A percentile compares a stretch with the other conserved stretches of the same genome.
These are phyloP conservation scores for Daphoenositta chrysoptera DNA, from an alignment of 2,113 vertebrate species.

Conservation along the genomic window DNA sequence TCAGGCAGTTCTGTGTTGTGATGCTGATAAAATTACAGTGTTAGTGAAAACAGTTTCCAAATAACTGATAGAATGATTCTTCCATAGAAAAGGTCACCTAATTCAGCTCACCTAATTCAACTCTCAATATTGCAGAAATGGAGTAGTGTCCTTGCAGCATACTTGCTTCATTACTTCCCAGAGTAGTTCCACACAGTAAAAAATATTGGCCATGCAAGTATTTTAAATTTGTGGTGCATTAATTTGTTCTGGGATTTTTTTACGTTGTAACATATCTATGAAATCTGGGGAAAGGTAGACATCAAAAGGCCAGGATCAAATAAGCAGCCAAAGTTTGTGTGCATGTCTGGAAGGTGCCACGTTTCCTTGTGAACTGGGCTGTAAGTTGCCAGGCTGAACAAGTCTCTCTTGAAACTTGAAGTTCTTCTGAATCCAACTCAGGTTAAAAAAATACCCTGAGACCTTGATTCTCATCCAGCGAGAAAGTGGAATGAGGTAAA, in stretches of 20 bases:
- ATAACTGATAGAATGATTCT: neutral
- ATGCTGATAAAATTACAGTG: neutral
- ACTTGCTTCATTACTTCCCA: neutral
- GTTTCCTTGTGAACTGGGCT: neutral
- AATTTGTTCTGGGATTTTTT: rapidly evolving
- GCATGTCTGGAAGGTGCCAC: neutral
- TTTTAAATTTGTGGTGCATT: neutral
- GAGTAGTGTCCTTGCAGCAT: neutral
- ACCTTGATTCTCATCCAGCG: neutral
- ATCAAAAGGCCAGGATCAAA: neutral
- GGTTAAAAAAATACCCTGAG: neutral
- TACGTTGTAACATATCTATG: neutral
- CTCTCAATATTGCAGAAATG: neutral
- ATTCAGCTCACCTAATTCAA: neutral
- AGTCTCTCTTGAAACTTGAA: neutral
- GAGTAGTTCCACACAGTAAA: neutral
- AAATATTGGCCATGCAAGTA: neutral
- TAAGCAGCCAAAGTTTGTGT: neutral
- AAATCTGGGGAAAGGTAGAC: neutral
- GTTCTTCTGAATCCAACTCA: neutral
- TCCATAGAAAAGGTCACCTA: neutral
- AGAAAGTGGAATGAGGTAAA: neutral
- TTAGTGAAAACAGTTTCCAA: neutral
- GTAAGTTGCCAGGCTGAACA: neutral
- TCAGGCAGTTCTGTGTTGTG: neutral